phyloP scores from a whole-genome alignment of 1,140 invertebrate genomes.

The Drosophila athabasca region DNA sequence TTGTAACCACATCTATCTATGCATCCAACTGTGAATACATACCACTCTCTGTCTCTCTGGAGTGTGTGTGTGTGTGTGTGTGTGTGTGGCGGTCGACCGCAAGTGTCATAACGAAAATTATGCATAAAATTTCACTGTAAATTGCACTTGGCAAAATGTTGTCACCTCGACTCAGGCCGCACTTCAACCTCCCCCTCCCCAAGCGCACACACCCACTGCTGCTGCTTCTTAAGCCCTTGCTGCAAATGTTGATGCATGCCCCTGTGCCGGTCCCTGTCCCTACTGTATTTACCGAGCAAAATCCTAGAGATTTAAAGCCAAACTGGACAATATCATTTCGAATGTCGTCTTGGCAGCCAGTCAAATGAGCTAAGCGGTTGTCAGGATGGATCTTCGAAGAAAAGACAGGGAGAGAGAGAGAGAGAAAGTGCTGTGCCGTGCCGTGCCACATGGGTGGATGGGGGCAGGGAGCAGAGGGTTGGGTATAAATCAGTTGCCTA shows the following conservation, averaged over 20 bases:
- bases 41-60: conserved; percentile 3
- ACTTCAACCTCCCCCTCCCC: not conserved
- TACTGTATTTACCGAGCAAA: conserved; percentile 31
- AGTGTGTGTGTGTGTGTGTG: not conserved
- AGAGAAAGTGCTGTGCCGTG: no score
- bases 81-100: conserved; percentile 34
- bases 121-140: conserved; percentile 76
- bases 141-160: conserved; percentile 64
- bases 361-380: conserved; percentile 44
- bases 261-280: no score
- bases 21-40: conserved; percentile 21
- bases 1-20: conserved; percentile 56
- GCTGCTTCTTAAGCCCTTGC: no score
- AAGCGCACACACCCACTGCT: no score
- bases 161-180: conserved; percentile 15
- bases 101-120: conserved; percentile 77
- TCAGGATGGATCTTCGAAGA: conserved; percentile 22
- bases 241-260: no score
- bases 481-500: conserved; percentile 35
- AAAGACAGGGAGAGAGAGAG: not conserved
- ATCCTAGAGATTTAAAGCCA: conserved; percentile 27
- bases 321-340: conserved; percentile 1
- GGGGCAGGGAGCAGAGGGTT: not conserved
- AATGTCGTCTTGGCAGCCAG: conserved; percentile 33
- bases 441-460: not conserved